Percentiles rank a stretch among this genome's conserved stretches.
phyloP scores from a whole-genome alignment of 1,140 invertebrate genomes.

The Drosophila mauritiana region DNA sequence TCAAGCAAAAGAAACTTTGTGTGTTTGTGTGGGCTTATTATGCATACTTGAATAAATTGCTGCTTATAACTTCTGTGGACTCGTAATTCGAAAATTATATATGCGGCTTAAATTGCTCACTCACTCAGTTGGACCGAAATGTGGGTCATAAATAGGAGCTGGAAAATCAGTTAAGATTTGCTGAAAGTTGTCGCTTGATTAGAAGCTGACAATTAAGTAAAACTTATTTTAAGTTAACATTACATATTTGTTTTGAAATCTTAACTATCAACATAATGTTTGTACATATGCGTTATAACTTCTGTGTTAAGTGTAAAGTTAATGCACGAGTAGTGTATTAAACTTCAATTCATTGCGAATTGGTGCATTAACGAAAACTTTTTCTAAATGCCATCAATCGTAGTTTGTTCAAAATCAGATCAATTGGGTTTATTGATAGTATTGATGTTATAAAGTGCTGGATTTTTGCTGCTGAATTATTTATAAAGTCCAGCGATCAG shows the following conservation, averaged over 20 bases:
- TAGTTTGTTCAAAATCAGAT: background rate
- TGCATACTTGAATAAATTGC: slow-evolving; percentile 71
- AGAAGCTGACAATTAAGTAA: slow-evolving; percentile 40
- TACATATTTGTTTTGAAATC: slow-evolving; percentile 10
- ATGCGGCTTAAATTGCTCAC: slow-evolving; percentile 53
- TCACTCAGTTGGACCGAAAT: slow-evolving; percentile 46
- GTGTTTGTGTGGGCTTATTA: slow-evolving; percentile 48
- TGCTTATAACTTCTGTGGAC: slow-evolving; percentile 56
- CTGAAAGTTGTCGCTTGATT: slow-evolving; percentile 24
- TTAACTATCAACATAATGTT: background rate
- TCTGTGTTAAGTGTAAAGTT: too few species aligned
- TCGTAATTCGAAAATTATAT: slow-evolving; percentile 61
- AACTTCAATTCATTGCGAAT: background rate
- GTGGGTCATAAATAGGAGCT: slow-evolving; percentile 20
- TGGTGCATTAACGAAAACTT: too few species aligned
- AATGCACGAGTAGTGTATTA: too few species aligned
- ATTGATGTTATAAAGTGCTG: slow-evolving; percentile 30
- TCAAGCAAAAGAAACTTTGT: slow-evolving; percentile 41
- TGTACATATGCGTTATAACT: background rate
- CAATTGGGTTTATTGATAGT: background rate
- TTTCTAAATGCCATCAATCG: too few species aligned
- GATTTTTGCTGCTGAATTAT: slow-evolving; percentile 56
- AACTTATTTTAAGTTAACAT: slow-evolving; percentile 1
- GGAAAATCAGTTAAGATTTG: slow-evolving; percentile 29
- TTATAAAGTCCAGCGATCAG: slow-evolving; percentile 41